Evolutionary conservation across 2,113 vertebrate species (phyloP), one percentile per base, ranked within the genome.

Genomic region (Delphinus delphis): DNA sequence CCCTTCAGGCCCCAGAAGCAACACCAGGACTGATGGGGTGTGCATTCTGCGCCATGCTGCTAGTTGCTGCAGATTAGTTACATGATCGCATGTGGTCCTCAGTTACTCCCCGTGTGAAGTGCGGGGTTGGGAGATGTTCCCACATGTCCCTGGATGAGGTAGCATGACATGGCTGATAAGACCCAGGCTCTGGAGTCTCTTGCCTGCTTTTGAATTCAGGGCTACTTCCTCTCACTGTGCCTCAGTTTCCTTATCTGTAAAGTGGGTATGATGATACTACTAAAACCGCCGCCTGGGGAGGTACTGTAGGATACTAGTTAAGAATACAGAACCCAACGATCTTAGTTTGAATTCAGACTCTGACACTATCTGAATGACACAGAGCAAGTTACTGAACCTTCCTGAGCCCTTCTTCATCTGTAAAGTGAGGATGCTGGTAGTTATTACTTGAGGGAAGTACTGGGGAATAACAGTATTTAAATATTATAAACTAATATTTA

Each of bases 211-310:
- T 38, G 63, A 85, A 85, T 71, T 38, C 55, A 71, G 70, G 44
- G 74, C 23, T 31, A 5, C 41, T 63, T 55, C 62, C 14, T 74
- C 17, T 71, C n/a, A 11, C 18, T 14, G 13, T 65, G 67, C 50
- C 77, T 79, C 70, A n/a, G 65, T 80, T 90, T 95, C 74, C 65
- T 89, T 50, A 25, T 21, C 44, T 89, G 74, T 85, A 65, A 95
- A 70, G 41, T 1, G 18, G 8, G 60, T 50, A 60, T 33, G 13
- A 31, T 55, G 65, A 38, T 36, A n/a, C 67, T 62, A 36, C 33
- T 25, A 21, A 80, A 68, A 41, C 50, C 6, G 25, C 31, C 62
- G 47, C 28, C 1, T 31, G 21, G 18, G 70, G 53, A 84, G 31
- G 70, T 7, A 26, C 12, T 17, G 6, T 4, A 36, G 28, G 18